Evolutionary conservation across 2,113 vertebrate species (phyloP).

Genomic region (Rafetus swinhoei): DNA sequence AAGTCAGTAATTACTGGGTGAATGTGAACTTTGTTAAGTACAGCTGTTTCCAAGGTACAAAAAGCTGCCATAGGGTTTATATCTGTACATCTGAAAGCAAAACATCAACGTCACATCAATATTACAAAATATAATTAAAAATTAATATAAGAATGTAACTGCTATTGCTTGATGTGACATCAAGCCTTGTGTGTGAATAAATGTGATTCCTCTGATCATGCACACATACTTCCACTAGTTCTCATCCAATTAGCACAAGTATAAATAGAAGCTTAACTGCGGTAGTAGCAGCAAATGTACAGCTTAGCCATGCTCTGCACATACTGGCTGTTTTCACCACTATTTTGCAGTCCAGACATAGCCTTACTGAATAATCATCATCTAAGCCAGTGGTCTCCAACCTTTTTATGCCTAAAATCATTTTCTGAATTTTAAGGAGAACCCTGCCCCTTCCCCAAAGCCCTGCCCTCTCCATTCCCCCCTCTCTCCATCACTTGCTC

Average conservation of each 20-base stretch:
- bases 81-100: conserved; percentile 89
- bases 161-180: neutral
- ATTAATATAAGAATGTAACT: neutral
- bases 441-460: too few relatives aligned
- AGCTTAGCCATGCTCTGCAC: neutral
- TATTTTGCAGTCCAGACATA: neutral
- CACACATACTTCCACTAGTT: neutral
- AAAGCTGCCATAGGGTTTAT: conserved; percentile 87
- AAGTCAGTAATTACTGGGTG: conserved; percentile 92
- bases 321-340: neutral
- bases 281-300: neutral
- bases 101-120: neutral
- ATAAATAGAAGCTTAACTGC: neutral
- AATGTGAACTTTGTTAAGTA: conserved; percentile 82
- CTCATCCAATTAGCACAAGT: neutral
- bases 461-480: too few relatives aligned
- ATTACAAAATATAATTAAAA: neutral
- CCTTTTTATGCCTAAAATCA: too few relatives aligned
- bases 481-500: too few relatives aligned
- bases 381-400: too few relatives aligned
- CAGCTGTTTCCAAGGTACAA: conserved; percentile 88
- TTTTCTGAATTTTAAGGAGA: too few relatives aligned
- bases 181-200: neutral
- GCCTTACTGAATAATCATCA: neutral
- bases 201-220: neutral